phyloP scores from a whole-genome alignment of 2,888 invertebrate species.

The Acrobasis consociella region DNA sequence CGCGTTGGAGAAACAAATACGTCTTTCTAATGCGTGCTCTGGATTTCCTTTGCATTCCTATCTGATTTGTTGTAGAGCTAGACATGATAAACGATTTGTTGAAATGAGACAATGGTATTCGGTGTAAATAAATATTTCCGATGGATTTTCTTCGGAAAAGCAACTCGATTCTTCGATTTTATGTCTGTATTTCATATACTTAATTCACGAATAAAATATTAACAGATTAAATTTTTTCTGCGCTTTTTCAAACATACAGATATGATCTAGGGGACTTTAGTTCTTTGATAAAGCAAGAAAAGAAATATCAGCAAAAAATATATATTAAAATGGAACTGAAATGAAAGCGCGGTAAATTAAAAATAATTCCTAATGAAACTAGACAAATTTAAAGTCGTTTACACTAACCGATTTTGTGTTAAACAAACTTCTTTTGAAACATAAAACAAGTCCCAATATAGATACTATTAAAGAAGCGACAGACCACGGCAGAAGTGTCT shows the following conservation, averaged over 20 bases:
- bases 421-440: constrained; percentile 21
- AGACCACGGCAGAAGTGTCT: constrained; percentile 59
- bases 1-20: constrained; percentile 68
- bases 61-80: constrained; percentile 13
- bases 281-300: too few relatives aligned
- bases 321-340: not conserved
- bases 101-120: constrained; percentile 13
- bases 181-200: too few relatives aligned
- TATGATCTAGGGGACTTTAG: too few relatives aligned
- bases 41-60: constrained; percentile 27
- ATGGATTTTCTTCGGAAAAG: not conserved
- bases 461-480: constrained; percentile 49
- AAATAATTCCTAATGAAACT: not conserved
- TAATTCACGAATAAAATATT: too few relatives aligned
- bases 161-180: not conserved
- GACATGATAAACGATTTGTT: constrained; percentile 18
- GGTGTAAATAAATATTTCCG: not conserved
- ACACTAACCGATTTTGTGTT: constrained; percentile 25
- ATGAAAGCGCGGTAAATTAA: not conserved
- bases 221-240: too few relatives aligned
- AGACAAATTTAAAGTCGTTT: constrained; percentile 11
- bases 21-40: constrained; percentile 43
- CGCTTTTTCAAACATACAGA: too few relatives aligned
- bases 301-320: too few relatives aligned
- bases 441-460: constrained; percentile 40